phyloP scores from a whole-genome alignment of 2,888 invertebrate species.

The Oscheius sp. region DNA sequence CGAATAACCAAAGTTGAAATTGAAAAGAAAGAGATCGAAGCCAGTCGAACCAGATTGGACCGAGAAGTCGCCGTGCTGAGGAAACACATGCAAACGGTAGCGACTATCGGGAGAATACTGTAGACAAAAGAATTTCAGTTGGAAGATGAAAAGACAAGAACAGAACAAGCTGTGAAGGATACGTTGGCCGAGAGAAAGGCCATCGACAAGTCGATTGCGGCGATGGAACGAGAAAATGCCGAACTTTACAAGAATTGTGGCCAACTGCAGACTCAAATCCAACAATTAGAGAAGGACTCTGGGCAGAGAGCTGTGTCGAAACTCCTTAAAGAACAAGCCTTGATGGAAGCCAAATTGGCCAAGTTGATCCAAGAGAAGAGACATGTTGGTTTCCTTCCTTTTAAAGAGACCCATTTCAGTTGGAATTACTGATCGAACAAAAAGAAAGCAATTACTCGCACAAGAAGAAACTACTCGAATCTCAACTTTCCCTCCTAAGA shows the following conservation, averaged over 20 bases:
- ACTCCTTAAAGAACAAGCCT: slow-evolving; percentile 53
- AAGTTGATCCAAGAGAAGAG: slow-evolving; percentile 56
- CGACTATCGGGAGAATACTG: neutral
- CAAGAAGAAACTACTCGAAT: slow-evolving; percentile 54
- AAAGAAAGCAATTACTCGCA: slow-evolving; percentile 53
- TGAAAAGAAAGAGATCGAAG: slow-evolving; percentile 51
- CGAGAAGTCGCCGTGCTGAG: slow-evolving; percentile 53
- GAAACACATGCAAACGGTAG: slow-evolving; percentile 53
- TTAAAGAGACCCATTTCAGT: slow-evolving; percentile 34
- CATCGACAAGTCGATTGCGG: slow-evolving; percentile 60
- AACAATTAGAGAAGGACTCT: slow-evolving; percentile 56
- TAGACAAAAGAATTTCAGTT: slow-evolving; percentile 46
- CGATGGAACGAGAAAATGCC: slow-evolving; percentile 63
- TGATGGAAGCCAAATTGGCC: slow-evolving; percentile 47
- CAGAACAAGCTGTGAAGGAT: slow-evolving; percentile 54
- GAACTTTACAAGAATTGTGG: slow-evolving; percentile 60
- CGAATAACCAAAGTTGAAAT: slow-evolving; percentile 38
- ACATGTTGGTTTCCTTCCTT: slow-evolving; percentile 44
- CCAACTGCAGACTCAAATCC: slow-evolving; percentile 57
- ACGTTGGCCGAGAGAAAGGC: slow-evolving; percentile 57
- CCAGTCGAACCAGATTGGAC: slow-evolving; percentile 46
- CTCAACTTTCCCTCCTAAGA: slow-evolving; percentile 54
- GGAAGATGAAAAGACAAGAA: slow-evolving; percentile 56
- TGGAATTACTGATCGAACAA: slow-evolving; percentile 57
- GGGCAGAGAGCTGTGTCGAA: slow-evolving; percentile 43